Evolutionary conservation across 2,113 vertebrate species (phyloP).

Genomic region (Tonatia bakeri): DNA sequence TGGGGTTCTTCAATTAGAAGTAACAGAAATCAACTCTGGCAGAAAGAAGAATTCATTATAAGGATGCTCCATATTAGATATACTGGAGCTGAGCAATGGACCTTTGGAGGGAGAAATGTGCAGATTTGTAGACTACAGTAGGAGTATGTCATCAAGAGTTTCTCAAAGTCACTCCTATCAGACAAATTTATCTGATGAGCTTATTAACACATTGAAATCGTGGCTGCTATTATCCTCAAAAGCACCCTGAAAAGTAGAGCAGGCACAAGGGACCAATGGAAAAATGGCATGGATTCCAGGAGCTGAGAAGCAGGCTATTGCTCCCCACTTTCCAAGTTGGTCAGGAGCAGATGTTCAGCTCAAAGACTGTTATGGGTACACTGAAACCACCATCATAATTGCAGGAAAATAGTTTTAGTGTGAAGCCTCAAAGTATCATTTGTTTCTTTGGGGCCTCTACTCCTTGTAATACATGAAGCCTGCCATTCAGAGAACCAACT

Average conservation of each 20-base stretch:
- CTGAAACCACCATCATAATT: neutral
- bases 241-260: neutral
- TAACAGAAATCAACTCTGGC: neutral
- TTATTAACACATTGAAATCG: neutral
- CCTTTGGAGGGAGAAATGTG: neutral
- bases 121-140: neutral
- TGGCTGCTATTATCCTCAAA: neutral
- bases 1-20: slow-evolving; percentile 6
- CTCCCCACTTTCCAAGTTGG: neutral
- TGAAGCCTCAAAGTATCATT: neutral
- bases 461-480: neutral
- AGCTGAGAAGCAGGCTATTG: neutral
- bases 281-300: neutral
- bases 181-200: neutral
- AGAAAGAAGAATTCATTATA: neutral
- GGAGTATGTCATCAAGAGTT: neutral
- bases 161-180: neutral
- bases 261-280: neutral
- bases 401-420: neutral
- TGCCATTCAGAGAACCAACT: neutral
- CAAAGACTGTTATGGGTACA: neutral
- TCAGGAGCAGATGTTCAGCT: neutral
- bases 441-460: neutral
- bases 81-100: neutral
- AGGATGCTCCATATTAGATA: neutral